Base-by-base conservation (phyloP, 1,140 invertebrate species). In the Megathymus violae region DNA sequence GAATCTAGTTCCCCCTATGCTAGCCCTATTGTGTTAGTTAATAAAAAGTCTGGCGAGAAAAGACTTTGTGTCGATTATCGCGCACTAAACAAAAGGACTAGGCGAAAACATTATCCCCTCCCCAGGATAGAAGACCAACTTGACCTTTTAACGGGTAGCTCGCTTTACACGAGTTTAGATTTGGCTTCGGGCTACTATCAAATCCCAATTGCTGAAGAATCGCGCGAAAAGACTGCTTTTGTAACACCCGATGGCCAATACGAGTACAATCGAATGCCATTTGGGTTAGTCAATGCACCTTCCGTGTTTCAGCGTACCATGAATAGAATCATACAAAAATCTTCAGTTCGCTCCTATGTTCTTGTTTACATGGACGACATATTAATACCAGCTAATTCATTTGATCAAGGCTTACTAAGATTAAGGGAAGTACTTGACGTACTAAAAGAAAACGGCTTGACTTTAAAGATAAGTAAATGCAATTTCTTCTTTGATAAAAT, bases 391-490 rank as follows among this genome's bases (percentile, higher is more conserved):
- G 4, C 27, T 9, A 31, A 7, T 7, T 7, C 27, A 31, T 31
- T 31, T 7, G 7, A 7, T 9, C 4, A 31, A 31, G 27, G 27
- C 1, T 31, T 31, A 31, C 1, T 9, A 4, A 4, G 64, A 10
- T 17, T 63, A 41, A 31, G 34, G 10, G 66, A 63, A 31, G 61
- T 60, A 7, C 25, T 68, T 9, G 13, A 14, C n/a, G 15, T 56
- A 0, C 16, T 67, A 7, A 10, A 16, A n/a, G 25, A 67, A 13
- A 16, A 17, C 6, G 50, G 51, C 2, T 13, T 62, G 9, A 62
- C 60, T 9, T 36, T 69, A 13, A 69, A 64, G 22, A 6, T 64
- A 22, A 44, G 19, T 1, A 71, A 71, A 59, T 71, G 69, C 31
- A 38, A 50, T 38, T 71, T 71, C 14, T 71, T 67, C 10, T 19